Base-by-base conservation (phyloP, 2,888 invertebrate genomes). In the Tipula unca region DNA sequence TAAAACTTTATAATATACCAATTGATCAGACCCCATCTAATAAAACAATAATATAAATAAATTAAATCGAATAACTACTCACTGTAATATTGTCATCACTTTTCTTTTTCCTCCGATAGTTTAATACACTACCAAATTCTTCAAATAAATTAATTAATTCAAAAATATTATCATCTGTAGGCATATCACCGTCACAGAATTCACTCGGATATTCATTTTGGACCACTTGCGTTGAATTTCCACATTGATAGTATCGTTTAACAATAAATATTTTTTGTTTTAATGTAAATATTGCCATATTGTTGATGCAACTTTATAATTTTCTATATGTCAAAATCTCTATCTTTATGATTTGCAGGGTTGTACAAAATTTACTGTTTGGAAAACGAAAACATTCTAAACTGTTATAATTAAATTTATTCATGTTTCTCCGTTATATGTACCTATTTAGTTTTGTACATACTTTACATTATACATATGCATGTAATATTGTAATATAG, bases 191-290 rank as follows among this genome's bases (percentile, higher is more conserved):
- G 10, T 10, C 36, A 35, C 36, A 20, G 36, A 84, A 84, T 84
- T 84, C 84, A 36, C 39, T 36, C 8, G 36, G 36, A 20, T 36
- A 84, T 36, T 84, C 84, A 84, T 36, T 84, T 36, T 84, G 35
- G 1, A 84, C 84, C 3, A 84, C 20, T 84, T 84, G 20, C 10
- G 36, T 36, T 10, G 84, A 84, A 84, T 84, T 84, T 20, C 84
- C 84, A 36, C 36, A 20, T 84, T 84, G 84, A 39, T 84, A 84
- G 25, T 36, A 84, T 36, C 36, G 35, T 84, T 84, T 84, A 17
- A 84, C 84, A 84, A 84, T 84, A 36, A 84, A 84, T 84, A 84
- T 84, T 36, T 84, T 84, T 20, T 84, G 84, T 84, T 84, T 84
- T 84, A 84, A 84, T 84, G 84, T 36, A 36, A 36, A 84, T 35